Base-by-base conservation (phyloP, 2,797 vertebrate genomes). In the Pipistrellus pipistrellus region DNA sequence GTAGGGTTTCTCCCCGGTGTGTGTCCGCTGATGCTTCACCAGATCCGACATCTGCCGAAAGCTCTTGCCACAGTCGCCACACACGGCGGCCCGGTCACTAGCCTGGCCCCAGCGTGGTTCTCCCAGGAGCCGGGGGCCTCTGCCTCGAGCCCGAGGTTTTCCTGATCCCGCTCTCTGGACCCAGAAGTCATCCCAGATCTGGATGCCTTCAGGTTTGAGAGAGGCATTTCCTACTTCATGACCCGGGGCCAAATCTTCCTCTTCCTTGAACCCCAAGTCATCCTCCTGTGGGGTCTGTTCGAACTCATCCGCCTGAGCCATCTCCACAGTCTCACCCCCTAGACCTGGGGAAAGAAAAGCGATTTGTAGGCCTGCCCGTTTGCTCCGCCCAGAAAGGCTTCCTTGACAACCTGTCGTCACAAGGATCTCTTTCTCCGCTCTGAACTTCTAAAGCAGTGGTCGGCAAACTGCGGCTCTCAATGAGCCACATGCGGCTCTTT, bases 21-120 rank as follows among this genome's bases (percentile, higher is more conserved):
- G 97, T 17, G 97, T 97, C 62, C 97, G 94, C 94, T 97, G 97
- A 80, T 97, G 97, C 51, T 97, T 97, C 35, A 97, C 97, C 90
- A 97, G 93, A 64, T 97, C 97, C 0, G 97, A 97, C 97, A 97
- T 97, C 76, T 97, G 97, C 72, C 97, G 83, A 85, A 97, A 97
- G 72, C 95, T 95, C 83, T 97, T 97, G 77, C 97, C 96, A 59
- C 97, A 97, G 53, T 97, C 97, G 0, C 97, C 95, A 14, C 96
- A 97, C 38, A 96, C 87, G 0, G 97, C 96, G 3, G 95, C 85
- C 76, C 97, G 94, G 48, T 97, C 96, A 9, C 88, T 89, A 55
- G 75, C 85, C 87, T 95, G 96, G 87, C 95, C 94, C 92, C 95
- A 96, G 15, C 93, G 93, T 15, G 94, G 92, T 30, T 96, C 97